phyloP scores from a whole-genome alignment of 1,140 invertebrate species.

The Plutomurus gul region DNA sequence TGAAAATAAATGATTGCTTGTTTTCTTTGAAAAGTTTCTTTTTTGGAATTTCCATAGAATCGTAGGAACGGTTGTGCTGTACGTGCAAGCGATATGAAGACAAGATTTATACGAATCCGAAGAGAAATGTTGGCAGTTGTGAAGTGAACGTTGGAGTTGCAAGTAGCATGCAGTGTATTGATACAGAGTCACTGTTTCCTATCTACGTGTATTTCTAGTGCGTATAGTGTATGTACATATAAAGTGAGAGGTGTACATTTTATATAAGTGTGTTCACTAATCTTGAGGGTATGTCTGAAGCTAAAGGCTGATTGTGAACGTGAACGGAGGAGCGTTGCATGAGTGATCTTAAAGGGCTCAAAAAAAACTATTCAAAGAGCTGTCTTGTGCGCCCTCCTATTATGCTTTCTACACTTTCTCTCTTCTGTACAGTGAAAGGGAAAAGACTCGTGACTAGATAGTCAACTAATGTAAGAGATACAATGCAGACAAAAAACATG shows the following conservation, averaged over 20 bases:
- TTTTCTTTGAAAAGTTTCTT: background rate
- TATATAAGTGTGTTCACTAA: background rate
- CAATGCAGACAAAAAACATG: background rate
- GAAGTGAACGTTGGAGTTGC: no score
- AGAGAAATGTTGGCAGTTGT: background rate
- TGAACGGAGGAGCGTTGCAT: background rate
- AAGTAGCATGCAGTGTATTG: no score
- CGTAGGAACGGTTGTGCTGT: background rate
- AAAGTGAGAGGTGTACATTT: background rate
- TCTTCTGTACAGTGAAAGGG: background rate
- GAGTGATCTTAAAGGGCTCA: background rate
- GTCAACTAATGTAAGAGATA: background rate
- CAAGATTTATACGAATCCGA: background rate
- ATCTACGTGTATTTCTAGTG: no score
- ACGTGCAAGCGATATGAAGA: background rate
- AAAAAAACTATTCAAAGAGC: background rate
- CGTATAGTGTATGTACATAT: background rate
- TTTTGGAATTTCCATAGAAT: background rate
- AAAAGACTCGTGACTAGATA: background rate
- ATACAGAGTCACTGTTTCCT: no score
- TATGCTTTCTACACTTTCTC: background rate
- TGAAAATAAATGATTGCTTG: background rate
- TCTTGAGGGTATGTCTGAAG: background rate
- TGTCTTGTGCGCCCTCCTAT: background rate
- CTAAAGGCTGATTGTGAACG: slow-evolving; percentile 5